Percentiles rank a stretch among this genome's conserved stretches.
These are phyloP conservation scores for Takifugu ocellatus DNA, from an alignment of 2,797 vertebrate species.

Conservation along the genomic window DNA sequence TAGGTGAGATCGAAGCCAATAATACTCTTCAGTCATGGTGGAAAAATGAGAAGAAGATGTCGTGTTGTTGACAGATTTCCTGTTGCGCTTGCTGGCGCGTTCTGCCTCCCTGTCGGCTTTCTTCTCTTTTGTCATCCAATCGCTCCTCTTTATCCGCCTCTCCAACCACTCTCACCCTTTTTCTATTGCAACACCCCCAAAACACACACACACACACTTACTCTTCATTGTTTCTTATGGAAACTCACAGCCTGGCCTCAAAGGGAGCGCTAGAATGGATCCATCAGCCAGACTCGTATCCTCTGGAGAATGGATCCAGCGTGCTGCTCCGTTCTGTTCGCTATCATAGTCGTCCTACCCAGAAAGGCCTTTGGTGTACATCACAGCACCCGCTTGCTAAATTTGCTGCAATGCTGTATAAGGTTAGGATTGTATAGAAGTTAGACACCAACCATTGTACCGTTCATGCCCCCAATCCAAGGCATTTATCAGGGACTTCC, in stretches of 20 bases:
- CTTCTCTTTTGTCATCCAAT: slow-evolving; percentile 16
- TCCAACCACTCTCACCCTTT: slow-evolving; percentile 45
- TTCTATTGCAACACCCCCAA: slow-evolving; percentile 38
- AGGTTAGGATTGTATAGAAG: too few relatives aligned
- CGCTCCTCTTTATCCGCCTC: slow-evolving; percentile 9
- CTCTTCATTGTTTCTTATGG: slow-evolving; percentile 58
- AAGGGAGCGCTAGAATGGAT: slow-evolving; percentile 65
- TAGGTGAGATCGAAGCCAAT: slow-evolving; percentile 32
- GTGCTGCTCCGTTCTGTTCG: slow-evolving; percentile 58
- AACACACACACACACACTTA: slow-evolving; percentile 5
- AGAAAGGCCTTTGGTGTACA: slow-evolving; percentile 64
- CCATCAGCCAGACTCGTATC: slow-evolving; percentile 63
- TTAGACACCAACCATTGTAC: slow-evolving; percentile 32
- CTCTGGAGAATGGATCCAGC: slow-evolving; percentile 48
- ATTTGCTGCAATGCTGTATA: slow-evolving; percentile 11
- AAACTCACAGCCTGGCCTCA: slow-evolving; percentile 54
- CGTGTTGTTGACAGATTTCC: slow-evolving; percentile 29
- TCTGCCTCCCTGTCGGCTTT: slow-evolving; percentile 23
- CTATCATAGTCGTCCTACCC: slow-evolving; percentile 60
- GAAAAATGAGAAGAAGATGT: slow-evolving; percentile 46
- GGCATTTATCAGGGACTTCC: slow-evolving; percentile 22
- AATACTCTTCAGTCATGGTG: slow-evolving; percentile 33
- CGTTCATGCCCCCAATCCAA: slow-evolving; percentile 20
- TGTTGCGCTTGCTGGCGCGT: slow-evolving; percentile 13
- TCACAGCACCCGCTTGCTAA: slow-evolving; percentile 58